Evolutionary conservation across 2,113 vertebrate species (phyloP).

Genomic region (Platysteira castanea): DNA sequence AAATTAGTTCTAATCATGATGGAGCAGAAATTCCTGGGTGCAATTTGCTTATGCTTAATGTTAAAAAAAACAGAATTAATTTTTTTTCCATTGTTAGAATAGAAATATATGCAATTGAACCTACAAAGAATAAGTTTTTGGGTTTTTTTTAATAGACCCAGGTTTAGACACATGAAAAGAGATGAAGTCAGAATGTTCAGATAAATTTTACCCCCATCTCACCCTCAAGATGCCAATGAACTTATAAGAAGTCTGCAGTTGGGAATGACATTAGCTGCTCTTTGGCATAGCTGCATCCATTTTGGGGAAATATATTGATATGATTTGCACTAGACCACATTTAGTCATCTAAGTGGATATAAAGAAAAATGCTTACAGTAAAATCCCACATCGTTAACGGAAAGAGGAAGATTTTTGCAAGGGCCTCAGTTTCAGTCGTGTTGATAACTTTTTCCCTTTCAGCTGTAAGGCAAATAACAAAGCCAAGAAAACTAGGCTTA

Average conservation of each 20-base stretch:
- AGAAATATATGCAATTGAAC: neutral
- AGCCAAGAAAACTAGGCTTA: neutral
- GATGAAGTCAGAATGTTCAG: neutral
- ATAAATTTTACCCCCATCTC: neutral
- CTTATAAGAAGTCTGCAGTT: neutral
- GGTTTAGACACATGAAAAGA: neutral
- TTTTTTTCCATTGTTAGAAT: neutral
- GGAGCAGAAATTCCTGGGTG: neutral
- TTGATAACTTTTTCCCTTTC: neutral
- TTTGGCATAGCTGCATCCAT: neutral
- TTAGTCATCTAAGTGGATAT: neutral
- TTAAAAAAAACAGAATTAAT: neutral
- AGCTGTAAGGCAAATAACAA: neutral
- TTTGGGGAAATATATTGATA: neutral
- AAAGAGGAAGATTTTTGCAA: neutral
- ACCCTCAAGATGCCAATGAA: neutral
- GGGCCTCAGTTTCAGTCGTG: neutral
- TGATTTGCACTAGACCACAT: neutral
- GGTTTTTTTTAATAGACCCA: neutral
- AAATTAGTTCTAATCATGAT: neutral
- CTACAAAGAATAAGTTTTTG: neutral
- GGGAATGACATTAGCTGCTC: neutral
- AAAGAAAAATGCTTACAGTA: neutral
- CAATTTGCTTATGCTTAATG: neutral
- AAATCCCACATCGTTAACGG: neutral